Percentiles rank a stretch among this genome's conserved stretches.
Evolutionary conservation across 2,113 vertebrate genomes (phyloP).

Genomic region (Peromyscus californicus): DNA sequence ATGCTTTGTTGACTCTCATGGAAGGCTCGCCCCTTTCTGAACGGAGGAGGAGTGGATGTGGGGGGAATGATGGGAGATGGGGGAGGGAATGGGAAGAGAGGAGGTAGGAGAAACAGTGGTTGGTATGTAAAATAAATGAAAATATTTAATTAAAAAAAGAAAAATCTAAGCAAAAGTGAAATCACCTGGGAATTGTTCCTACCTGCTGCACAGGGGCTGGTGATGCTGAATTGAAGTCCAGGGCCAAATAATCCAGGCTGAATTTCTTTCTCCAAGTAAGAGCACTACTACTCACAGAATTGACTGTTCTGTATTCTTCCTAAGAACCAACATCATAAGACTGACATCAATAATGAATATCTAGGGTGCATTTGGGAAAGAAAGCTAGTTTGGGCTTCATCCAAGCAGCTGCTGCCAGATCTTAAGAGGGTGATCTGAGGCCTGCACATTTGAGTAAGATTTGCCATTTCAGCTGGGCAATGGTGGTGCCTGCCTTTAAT

Average conservation of each 20-base stretch:
- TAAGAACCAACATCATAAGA: slow-evolving; percentile 63
- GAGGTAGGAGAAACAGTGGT: too few species aligned
- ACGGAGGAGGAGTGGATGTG: too few species aligned
- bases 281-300: slow-evolving; percentile 87
- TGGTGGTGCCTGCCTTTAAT: neutral
- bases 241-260: slow-evolving; percentile 96
- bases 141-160: neutral
- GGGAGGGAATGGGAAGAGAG: too few species aligned
- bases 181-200: slow-evolving; percentile 60
- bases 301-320: slow-evolving; percentile 89
- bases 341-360: neutral
- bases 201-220: slow-evolving; percentile 97
- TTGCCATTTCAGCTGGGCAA: neutral
- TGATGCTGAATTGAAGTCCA: slow-evolving; percentile 96
- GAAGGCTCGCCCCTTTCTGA: too few species aligned
- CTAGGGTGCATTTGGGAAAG: neutral
- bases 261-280: slow-evolving; percentile 90
- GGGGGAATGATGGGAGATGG: too few species aligned
- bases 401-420: neutral
- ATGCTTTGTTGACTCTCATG: too few species aligned
- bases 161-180: slow-evolving; percentile 3
- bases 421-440: neutral
- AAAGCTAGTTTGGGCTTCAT: neutral
- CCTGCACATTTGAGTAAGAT: neutral
- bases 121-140: too few species aligned